These are phyloP conservation scores for Carapus acus DNA, from an alignment of 2,797 vertebrate species.

Conservation along the genomic window DNA sequence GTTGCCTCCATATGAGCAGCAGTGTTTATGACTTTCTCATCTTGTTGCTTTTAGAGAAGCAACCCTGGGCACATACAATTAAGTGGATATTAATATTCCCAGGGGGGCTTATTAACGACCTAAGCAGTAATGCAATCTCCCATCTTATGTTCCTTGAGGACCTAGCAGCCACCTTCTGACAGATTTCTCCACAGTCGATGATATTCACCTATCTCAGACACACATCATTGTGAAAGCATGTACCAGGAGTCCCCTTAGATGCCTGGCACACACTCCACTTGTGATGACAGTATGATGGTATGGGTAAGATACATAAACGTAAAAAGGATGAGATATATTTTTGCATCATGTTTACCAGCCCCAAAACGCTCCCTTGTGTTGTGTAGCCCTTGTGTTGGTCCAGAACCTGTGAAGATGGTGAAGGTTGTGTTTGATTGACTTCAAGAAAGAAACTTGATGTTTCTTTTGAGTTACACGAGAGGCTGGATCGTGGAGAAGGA, in stretches of 20 bases:
- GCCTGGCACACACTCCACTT: no score
- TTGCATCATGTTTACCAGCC: no score
- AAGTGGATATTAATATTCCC: slow-evolving; percentile 73
- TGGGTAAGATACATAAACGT: not conserved
- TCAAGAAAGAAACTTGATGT: no score
- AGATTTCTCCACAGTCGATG: slow-evolving; percentile 21
- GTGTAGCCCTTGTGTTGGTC: no score
- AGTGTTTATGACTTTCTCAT: slow-evolving; percentile 19
- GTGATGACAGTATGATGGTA: slow-evolving; percentile 1
- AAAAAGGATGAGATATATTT: not conserved
- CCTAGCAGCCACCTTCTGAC: slow-evolving; percentile 34
- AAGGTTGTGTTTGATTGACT: no score
- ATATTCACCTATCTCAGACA: slow-evolving; percentile 8
- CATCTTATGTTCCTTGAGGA: slow-evolving; percentile 62
- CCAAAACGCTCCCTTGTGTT: no score
- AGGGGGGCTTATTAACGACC: slow-evolving; percentile 68
- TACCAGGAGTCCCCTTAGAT: no score
- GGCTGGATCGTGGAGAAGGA: no score
- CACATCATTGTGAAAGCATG: not conserved
- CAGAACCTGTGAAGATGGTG: no score
- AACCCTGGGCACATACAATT: slow-evolving; percentile 58
- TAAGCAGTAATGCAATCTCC: slow-evolving; percentile 68
- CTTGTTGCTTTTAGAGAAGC: slow-evolving; percentile 45
- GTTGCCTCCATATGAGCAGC: slow-evolving; percentile 23
- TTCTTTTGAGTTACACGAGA: no score